Evolutionary conservation across 2,888 invertebrate species (phyloP), one percentile per base, ranked within the genome.

Genomic region (Chironomus tentans): DNA sequence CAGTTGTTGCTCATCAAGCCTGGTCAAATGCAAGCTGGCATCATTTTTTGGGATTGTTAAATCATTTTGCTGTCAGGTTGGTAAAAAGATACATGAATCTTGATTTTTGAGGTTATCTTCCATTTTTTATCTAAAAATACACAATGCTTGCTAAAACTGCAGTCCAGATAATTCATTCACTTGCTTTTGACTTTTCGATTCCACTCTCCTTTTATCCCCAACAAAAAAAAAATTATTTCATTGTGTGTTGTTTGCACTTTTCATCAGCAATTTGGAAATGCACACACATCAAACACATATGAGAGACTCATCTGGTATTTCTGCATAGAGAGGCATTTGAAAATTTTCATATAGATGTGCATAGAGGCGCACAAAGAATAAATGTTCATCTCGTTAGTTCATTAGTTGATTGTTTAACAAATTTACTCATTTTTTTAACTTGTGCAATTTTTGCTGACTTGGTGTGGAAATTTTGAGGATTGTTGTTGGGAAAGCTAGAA

Each of bases 181-280:
- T 56, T 56, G 56, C 15, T 18, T 56, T 56, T 56, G 56, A 56
- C 56, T 56, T 56, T 56, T 56, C n/a, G 38, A 38, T 2, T 38
- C 38, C 38, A 38, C 38, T 38, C 38, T 38, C 38, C 38, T 38
- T 38, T 38, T 38, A 38, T 38, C 10, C 10, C 38, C 38, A 38
- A 56, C 15, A 56, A 5, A n/a, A 50, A 18, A 56, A 18, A 56
- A n/a, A 18, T 56, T 50, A 22, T 70, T 21, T 38, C 70, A 47
- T 18, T 71, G 21, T 50, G 21, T 24, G 65, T 65, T 73, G 74
- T 74, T 74, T 74, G 74, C 74, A 74, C 74, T 74, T 74, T 68
- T 65, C 62, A 74, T 74, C 74, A 74, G 38, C 74, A 74, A 74
- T 74, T 74, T 74, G 68, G 38, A 65, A 65, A n/a, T 65, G 65